These are phyloP conservation scores for Zaprionus taronus DNA, from an alignment of 1,140 invertebrate species.

Conservation along the genomic window DNA sequence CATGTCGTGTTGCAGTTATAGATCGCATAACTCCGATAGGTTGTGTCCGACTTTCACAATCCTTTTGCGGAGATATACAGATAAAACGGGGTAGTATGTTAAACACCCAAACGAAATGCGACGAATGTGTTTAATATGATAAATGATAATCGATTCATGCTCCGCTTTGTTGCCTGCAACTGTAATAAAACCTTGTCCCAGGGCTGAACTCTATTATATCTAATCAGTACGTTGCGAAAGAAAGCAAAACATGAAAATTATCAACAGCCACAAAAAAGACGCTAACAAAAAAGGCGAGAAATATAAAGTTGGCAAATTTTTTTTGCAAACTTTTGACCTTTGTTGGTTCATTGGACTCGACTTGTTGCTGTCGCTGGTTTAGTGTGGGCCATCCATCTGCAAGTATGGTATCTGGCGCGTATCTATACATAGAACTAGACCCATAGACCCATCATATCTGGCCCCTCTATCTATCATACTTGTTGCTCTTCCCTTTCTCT, in stretches of 20 bases:
- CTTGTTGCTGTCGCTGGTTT: conserved; percentile 21
- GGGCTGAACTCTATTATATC: conserved; percentile 46
- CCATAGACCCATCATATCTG: conserved; percentile 26
- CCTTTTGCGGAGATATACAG: neutral
- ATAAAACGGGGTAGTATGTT: neutral
- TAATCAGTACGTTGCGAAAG: conserved; percentile 41
- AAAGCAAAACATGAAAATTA: conserved; percentile 27
- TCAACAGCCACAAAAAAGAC: conserved; percentile 33
- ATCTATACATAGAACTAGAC: conserved; percentile 44
- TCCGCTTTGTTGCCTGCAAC: neutral
- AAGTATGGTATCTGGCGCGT: conserved; percentile 44
- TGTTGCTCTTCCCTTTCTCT: conserved; percentile 40
- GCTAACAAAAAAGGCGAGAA: conserved; percentile 20
- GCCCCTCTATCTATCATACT: conserved; percentile 70
- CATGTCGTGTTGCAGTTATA: conserved; percentile 6
- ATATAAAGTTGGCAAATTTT: conserved; percentile 50
- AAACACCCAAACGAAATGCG: conserved; percentile 4
- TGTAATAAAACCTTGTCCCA: conserved; percentile 2
- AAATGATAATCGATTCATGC: conserved; percentile 17
- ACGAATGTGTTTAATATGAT: neutral
- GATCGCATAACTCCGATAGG: neutral
- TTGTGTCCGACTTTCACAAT: neutral
- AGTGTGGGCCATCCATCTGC: conserved; percentile 44
- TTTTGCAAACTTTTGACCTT: conserved; percentile 70
- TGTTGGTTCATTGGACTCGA: conserved; percentile 72